These are phyloP conservation scores for Danaus chrysippus DNA, from an alignment of 2,888 invertebrate species.

Conservation along the genomic window DNA sequence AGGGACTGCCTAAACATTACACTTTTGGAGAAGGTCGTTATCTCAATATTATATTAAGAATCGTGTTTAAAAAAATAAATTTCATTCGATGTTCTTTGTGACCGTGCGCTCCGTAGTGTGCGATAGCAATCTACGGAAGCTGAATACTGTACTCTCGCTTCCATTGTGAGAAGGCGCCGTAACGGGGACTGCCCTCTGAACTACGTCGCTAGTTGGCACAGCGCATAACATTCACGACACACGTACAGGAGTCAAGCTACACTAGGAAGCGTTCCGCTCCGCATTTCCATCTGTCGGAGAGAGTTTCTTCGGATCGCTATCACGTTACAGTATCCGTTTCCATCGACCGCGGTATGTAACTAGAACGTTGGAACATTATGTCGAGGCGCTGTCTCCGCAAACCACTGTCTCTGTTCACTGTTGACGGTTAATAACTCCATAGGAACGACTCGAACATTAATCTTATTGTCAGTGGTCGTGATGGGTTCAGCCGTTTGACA, in stretches of 20 bases:
- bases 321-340: slow-evolving; percentile 67
- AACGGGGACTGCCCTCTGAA: slow-evolving; percentile 64
- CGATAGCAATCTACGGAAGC: slow-evolving; percentile 66
- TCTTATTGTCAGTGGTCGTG: slow-evolving; percentile 1
- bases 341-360: slow-evolving; percentile 68
- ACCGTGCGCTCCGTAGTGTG: slow-evolving; percentile 26
- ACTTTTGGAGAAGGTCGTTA: slow-evolving; percentile 41
- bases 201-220: slow-evolving; percentile 53
- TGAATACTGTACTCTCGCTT: slow-evolving; percentile 59
- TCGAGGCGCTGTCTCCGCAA: slow-evolving; percentile 48
- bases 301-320: slow-evolving; percentile 59
- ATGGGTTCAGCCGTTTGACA: background rate
- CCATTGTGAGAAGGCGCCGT: slow-evolving; percentile 63
- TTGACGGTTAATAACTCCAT: slow-evolving; percentile 59
- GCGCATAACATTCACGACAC: slow-evolving; percentile 45
- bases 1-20: slow-evolving; percentile 47
- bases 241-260: slow-evolving; percentile 50
- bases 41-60: slow-evolving; percentile 38
- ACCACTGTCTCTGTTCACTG: slow-evolving; percentile 54
- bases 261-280: slow-evolving; percentile 75
- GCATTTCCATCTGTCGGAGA: slow-evolving; percentile 68
- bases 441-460: slow-evolving; percentile 54
- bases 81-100: too few relatives aligned
- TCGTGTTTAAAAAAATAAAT: too few relatives aligned
- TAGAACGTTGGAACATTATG: slow-evolving; percentile 46